Percentiles rank a stretch among this genome's conserved stretches.
Evolutionary conservation across 1,140 invertebrate genomes (phyloP).

Genomic region (Macrocentrus cingulum): DNA sequence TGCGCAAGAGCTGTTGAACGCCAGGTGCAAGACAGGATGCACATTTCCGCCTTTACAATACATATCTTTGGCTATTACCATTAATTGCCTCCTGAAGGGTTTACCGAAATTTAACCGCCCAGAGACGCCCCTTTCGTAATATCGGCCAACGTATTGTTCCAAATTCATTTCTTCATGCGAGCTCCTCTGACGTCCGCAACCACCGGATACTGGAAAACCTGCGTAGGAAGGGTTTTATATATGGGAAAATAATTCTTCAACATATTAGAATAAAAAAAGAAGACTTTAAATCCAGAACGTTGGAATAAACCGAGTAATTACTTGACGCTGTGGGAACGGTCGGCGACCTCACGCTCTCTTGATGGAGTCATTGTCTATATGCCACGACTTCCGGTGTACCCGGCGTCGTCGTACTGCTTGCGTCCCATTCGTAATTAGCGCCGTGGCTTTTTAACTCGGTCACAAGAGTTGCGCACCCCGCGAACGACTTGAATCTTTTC

Average conservation of each 20-base stretch:
- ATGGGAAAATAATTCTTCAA: too few species aligned
- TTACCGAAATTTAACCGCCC: too few species aligned
- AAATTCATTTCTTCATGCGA: too few species aligned
- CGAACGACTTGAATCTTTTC: not conserved
- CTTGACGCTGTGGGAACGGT: conserved; percentile 23
- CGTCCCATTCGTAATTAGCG: conserved; percentile 23
- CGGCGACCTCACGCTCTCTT: conserved; percentile 15
- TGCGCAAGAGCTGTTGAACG: not conserved
- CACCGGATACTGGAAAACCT: too few species aligned
- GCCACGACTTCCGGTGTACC: conserved; percentile 21
- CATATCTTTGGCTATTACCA: too few species aligned
- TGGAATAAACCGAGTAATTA: conserved; percentile 24
- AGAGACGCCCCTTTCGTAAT: too few species aligned
- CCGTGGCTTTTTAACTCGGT: conserved; percentile 8
- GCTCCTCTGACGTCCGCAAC: too few species aligned
- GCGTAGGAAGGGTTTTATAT: too few species aligned
- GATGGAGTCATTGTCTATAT: conserved; percentile 28
- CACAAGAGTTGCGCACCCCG: not conserved
- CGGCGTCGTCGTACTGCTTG: conserved; percentile 13
- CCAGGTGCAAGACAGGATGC: not conserved
- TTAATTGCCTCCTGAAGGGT: too few species aligned
- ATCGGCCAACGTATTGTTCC: too few species aligned
- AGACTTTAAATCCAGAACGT: not conserved
- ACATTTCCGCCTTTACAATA: not conserved
- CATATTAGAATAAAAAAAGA: too few species aligned